These are phyloP conservation scores for Philhelius pedissequus DNA, from an alignment of 2,888 invertebrate genomes.

Conservation along the genomic window DNA sequence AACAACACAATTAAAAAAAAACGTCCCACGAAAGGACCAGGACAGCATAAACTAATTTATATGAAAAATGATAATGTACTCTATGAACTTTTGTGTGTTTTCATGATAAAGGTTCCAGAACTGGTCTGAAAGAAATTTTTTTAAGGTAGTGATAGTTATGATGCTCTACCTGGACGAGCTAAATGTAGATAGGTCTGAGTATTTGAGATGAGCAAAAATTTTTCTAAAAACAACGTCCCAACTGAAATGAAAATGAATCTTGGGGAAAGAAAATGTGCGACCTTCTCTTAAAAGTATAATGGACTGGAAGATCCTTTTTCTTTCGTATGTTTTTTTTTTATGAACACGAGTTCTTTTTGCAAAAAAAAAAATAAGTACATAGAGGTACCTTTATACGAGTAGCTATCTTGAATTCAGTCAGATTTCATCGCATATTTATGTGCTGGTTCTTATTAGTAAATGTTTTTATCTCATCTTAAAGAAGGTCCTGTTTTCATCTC, in stretches of 20 bases:
- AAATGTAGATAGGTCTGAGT: not conserved
- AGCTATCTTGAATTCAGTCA: slow-evolving; percentile 12
- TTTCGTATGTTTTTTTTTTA: slow-evolving; percentile 8
- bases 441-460: slow-evolving; percentile 20
- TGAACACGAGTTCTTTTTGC: slow-evolving; percentile 25
- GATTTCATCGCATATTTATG: slow-evolving; percentile 13
- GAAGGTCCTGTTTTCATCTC: slow-evolving; percentile 20
- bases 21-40: slow-evolving; percentile 57
- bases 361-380: slow-evolving; percentile 30
- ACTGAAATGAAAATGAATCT: slow-evolving; percentile 28
- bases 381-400: no score
- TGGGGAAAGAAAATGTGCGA: slow-evolving; percentile 48
- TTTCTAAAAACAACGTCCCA: not conserved
- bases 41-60: slow-evolving; percentile 25
- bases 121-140: not conserved
- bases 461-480: slow-evolving; percentile 57
- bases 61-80: slow-evolving; percentile 66
- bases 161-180: slow-evolving; percentile 26
- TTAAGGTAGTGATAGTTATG: not conserved
- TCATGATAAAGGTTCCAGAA: not conserved
- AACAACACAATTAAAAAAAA: not conserved
- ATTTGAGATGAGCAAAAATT: not conserved
- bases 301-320: slow-evolving; percentile 28
- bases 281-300: slow-evolving; percentile 37
- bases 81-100: slow-evolving; percentile 49